Evolutionary conservation across 2,113 vertebrate species (phyloP), one percentile per base, ranked within the genome.

Genomic region (Gopherus evgoodei): DNA sequence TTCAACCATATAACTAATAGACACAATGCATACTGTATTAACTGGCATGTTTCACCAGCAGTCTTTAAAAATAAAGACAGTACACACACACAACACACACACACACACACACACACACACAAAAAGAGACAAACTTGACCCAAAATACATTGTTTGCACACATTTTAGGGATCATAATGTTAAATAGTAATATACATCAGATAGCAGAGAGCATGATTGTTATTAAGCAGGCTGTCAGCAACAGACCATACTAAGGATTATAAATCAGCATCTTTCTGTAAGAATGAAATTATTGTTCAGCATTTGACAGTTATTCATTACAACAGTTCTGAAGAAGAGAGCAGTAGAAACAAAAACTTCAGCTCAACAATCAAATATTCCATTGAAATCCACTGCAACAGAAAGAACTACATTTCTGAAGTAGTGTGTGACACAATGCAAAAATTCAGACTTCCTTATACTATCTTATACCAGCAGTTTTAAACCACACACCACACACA

Each of bases 401-500:
- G 38, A 76, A 25, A 76, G 38, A 44, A 44, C 38, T 14, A 6
- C 24, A 72, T 38, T 10, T 38, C 65, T 72, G 14, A 38, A 21
- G 8, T 22, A 38, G 72, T 90, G 89, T 54, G 80, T 91, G 75
- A 31, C 44, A 25, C 29, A 89, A 54, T 6, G 75, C 57, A 90
- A 94, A 86, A 86, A 27, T 1, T 22, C 86, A 22, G 13, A 27
- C 44, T 87, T 75, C 72, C 83, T 84, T 16, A 78, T 52, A 29
- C 7, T 44, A 3, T 69, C 22, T 89, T 42, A 72, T 59, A 89
- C 87, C n/a, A 89, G 83, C 31, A 59, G 21, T 47, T 53, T 56
- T 69, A 42, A 78, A 78, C 72, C 72, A 75, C 24, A 94, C 52
- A 93, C 90, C 89, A 80, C 25, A 91, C 31, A 69, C 62, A 96